phyloP scores from a whole-genome alignment of 2,888 invertebrate genomes.

The Drosophila nigricruria region DNA sequence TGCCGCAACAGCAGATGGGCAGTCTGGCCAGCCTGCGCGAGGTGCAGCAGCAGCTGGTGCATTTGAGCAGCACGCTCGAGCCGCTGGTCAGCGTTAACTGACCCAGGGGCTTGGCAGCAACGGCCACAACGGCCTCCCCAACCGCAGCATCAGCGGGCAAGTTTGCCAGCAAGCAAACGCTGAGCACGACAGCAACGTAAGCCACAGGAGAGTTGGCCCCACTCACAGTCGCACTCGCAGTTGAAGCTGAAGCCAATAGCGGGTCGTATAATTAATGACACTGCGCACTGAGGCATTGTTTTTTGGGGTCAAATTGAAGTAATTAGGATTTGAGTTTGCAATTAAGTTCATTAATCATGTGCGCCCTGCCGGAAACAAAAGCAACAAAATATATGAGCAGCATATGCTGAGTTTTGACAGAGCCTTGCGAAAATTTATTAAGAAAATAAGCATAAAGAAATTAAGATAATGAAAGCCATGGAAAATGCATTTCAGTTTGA shows the following conservation, averaged over 20 bases:
- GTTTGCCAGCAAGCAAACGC: conserved; percentile 58
- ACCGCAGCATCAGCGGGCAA: conserved; percentile 52
- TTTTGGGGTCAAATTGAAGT: conserved; percentile 66
- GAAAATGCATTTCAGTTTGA: conserved; percentile 10
- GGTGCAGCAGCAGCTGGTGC: conserved; percentile 73
- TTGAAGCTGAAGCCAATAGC: background rate
- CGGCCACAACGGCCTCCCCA: conserved; percentile 28
- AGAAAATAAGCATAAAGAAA: conserved; percentile 12
- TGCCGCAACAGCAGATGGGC: conserved; percentile 57
- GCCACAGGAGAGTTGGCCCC: conserved; percentile 49
- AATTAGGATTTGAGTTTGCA: conserved; percentile 78
- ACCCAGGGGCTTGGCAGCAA: conserved; percentile 68
- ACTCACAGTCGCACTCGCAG: conserved; percentile 13
- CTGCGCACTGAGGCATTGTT: conserved; percentile 35
- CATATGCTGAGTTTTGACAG: conserved; percentile 10
- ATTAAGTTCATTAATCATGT: conserved; percentile 73
- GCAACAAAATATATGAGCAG: background rate
- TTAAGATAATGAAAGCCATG: conserved; percentile 15
- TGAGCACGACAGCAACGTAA: conserved; percentile 69
- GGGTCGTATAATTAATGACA: conserved; percentile 74
- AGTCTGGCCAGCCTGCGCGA: conserved; percentile 71
- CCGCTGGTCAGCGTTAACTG: conserved; percentile 84
- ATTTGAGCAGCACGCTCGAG: conserved; percentile 75
- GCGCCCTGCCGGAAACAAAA: background rate
- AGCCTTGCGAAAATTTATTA: conserved; percentile 8